phyloP scores from a whole-genome alignment of 1,140 invertebrate species.

The Caenorhabditis inopinata region DNA sequence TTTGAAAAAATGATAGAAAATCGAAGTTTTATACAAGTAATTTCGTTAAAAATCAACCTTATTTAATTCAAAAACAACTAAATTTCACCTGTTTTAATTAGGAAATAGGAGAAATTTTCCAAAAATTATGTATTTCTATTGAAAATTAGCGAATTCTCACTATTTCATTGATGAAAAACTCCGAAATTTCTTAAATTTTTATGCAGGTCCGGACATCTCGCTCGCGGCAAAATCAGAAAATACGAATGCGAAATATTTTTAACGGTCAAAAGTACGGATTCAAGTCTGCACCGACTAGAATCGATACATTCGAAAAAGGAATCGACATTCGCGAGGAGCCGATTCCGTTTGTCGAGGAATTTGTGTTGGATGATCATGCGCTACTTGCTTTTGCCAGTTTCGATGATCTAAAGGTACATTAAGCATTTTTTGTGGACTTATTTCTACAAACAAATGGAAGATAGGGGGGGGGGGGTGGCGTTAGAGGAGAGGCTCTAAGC shows the following conservation, averaged over 20 bases:
- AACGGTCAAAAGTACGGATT: not conserved
- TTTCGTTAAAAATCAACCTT: no score
- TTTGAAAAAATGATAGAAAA: no score
- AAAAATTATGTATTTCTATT: not conserved
- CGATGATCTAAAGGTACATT: slow-evolving; percentile 1
- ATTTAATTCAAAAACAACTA: no score
- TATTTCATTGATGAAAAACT: not conserved
- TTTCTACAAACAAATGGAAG: not conserved
- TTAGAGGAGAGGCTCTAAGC: no score
- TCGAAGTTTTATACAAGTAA: no score
- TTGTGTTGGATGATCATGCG: not conserved
- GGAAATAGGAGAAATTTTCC: not conserved
- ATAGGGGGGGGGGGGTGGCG: no score
- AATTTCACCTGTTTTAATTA: no score
- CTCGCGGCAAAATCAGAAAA: not conserved
- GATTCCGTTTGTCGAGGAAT: slow-evolving; percentile 6
- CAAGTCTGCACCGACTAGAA: not conserved
- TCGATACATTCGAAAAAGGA: not conserved
- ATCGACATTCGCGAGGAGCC: not conserved
- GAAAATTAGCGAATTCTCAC: not conserved
- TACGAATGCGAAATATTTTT: not conserved
- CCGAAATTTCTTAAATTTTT: not conserved
- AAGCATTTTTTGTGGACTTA: not conserved
- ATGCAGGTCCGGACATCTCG: not conserved
- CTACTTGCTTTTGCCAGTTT: not conserved